Conservation (phyloP, 2,797 vertebrate genomes). For the Molossus alvarezi region DNA sequence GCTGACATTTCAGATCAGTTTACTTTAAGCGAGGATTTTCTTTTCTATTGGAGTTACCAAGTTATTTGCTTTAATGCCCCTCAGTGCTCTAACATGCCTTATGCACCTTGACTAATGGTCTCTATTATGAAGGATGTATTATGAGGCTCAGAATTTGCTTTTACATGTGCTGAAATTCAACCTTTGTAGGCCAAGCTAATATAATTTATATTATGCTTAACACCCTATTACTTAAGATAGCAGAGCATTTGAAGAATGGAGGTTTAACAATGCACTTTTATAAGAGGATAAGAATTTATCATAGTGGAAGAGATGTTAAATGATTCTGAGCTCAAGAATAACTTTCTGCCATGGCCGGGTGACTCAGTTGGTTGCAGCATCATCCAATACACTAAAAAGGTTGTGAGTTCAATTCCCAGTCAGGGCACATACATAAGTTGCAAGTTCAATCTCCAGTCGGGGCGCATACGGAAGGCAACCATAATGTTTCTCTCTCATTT, state of each 20-base stretch:
- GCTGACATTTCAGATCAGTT: conserved; percentile 53
- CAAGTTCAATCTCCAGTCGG: neutral
- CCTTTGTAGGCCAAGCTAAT: conserved; percentile 71
- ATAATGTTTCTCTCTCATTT: neutral
- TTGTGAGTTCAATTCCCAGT: neutral
- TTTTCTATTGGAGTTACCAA: conserved; percentile 67
- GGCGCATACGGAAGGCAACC: neutral
- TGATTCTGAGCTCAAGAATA: conserved; percentile 54
- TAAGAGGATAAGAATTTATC: conserved; percentile 63
- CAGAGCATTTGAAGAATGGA: conserved; percentile 70
- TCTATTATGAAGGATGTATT: conserved; percentile 80
- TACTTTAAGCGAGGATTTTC: neutral
- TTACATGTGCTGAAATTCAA: conserved; percentile 77
- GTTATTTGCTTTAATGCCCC: conserved; percentile 73
- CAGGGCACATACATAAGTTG: neutral
- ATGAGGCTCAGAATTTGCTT: conserved; percentile 63
- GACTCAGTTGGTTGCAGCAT: neutral
- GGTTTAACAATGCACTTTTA: conserved; percentile 69
- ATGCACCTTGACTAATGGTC: conserved; percentile 79
- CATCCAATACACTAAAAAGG: neutral
- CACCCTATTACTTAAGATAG: conserved; percentile 72
- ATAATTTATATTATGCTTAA: conserved; percentile 70
- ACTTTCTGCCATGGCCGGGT: neutral
- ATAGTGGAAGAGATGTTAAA: neutral
- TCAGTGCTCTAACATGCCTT: conserved; percentile 67